Evolutionary conservation across 2,888 invertebrate species (phyloP), one percentile per base, ranked within the genome.

Genomic region (Tupiocoris notatus): DNA sequence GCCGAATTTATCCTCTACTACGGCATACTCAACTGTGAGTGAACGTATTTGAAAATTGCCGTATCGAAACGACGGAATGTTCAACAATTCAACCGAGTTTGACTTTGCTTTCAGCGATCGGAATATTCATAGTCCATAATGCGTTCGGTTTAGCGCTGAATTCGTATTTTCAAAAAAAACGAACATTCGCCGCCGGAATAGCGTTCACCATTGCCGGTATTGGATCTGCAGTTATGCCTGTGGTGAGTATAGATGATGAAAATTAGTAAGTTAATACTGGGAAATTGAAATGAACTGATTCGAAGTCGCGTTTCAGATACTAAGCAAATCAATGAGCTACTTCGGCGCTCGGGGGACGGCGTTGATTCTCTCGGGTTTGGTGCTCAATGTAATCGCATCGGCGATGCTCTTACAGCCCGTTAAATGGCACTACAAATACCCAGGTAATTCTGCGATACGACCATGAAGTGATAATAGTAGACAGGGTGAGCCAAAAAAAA

Each of bases 141-240:
- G 86, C 89, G 1, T 89, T 88, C 81, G 86, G 87, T 17, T 83
- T 90, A 81, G 90, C 90, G 23, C 83, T 90, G 63, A 90, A 90
- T 83, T 87, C 89, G 2, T 91, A 88, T 82, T 91, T 91, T 81
- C 86, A 85, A 79, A 86, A 87, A 79, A 88, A 87, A 81, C 85
- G 90, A 81, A 87, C 87, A 56, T 86, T 88, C 82, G 90, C 90
- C 0, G 86, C 88, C 22, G 89, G 89, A 0, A 83, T 88, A 2
- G 88, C 88, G 25, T 88, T 89, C 87, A 89, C 90, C 0, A 83
- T 90, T 1, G 88, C 89, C 17, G 91, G 90, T 0, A 81, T 91
- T 1, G 91, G 91, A 0, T 87, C 89, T 17, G 89, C 91, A 78
- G 81, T 88, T 66, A 87, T 89, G 87, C 91, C 91, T 0, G 85